Base-by-base conservation (phyloP, 2,797 vertebrate genomes). In the Hipposideros larvatus region DNA sequence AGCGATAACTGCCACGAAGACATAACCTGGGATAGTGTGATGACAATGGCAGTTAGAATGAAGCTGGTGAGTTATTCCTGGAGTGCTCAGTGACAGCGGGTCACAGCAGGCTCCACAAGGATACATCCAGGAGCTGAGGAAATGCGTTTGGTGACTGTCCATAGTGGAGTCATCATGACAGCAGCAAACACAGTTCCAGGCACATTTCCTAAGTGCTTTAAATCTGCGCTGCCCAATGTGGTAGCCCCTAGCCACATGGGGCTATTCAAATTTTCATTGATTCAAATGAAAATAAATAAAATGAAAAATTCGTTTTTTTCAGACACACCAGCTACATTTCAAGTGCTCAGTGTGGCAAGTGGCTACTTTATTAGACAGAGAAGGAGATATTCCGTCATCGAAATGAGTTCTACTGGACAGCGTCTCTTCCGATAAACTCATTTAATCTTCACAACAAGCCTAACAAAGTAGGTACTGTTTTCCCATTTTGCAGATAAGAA, bases 141-240 rank as follows among this genome's bases (percentile, higher is more conserved):
- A 18, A 4, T 2, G 5, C 15, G 0, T 41, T 1, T 24, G 59
- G 2, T 61, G 93, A n/a, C 48, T 55, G 5, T 43, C 8, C 7
- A 0, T 0, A 9, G 5, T 13, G 26, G 37, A n/a, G 34, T 24
- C 18, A 1, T 4, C 0, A 31, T 10, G 4, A n/a, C 7, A 19
- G 75, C 9, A 46, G 31, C 22, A n/a, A 48, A 51, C 7, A 19
- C 5, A 19, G 73, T 8, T 70, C 37, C 19, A 21, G 61, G 55
- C 22, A 8, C n/a, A 15, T 66, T 0, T 34, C 59, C 14, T 53
- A 11, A 48, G 24, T 4, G 28, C 75, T n/a, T 51, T 28, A 24
- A 9, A n/a, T 26, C 66, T 53, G 68, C 14, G 0, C 26, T 4
- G 59, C 57, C 57, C 15, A 2, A 0, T 26, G 2, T 21, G 41